Evolutionary conservation across 1,140 invertebrate genomes (phyloP), one percentile per base, ranked within the genome.

Genomic region (Bactericera cockerelli): DNA sequence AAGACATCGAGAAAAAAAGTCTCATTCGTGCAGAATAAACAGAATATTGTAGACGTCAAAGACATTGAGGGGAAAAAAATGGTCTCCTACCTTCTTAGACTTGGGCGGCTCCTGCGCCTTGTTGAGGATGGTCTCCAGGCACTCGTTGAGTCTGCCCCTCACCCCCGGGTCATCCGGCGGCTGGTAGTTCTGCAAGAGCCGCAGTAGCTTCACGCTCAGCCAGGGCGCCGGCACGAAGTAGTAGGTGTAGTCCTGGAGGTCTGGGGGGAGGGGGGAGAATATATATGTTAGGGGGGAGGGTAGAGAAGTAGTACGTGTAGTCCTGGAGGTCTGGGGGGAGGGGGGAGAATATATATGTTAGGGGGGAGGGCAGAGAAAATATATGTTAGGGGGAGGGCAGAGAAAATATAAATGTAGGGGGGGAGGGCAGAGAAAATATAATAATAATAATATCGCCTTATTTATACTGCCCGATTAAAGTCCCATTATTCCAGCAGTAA

Each of bases 251-350:
- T 99, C 97, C 77, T 98, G 95, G 57, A 98, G 77, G 76, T 98
- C 94, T 26, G 28, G 28, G 13, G 4, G 28, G 28, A 31, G 4
- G 28, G 28, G 28, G 28, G 28, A 31, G 28, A 31, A 31, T n/a
- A n/a, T n/a, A n/a, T n/a, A n/a, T n/a, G n/a, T n/a, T n/a, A n/a
- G n/a, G n/a, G n/a, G n/a, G n/a, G n/a, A n/a, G n/a, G n/a, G n/a
- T n/a, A n/a, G n/a, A n/a, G 81, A 99, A 99, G 70, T 99, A 99
- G 72, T 99, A 99, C 0, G 97, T 99, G 70, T 99, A 99, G 74
- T 99, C 97, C 77, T 98, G 95, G 57, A 98, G 77, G 76, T 98
- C 94, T 26, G 28, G 28, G n/a, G n/a, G n/a, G n/a, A 31, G 4
- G 28, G 28, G 28, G 28, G 28, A 31, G 28, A 31, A 31, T n/a